Evolutionary conservation across 2,888 invertebrate genomes (phyloP).

Genomic region (Aspidiotus destructor): DNA sequence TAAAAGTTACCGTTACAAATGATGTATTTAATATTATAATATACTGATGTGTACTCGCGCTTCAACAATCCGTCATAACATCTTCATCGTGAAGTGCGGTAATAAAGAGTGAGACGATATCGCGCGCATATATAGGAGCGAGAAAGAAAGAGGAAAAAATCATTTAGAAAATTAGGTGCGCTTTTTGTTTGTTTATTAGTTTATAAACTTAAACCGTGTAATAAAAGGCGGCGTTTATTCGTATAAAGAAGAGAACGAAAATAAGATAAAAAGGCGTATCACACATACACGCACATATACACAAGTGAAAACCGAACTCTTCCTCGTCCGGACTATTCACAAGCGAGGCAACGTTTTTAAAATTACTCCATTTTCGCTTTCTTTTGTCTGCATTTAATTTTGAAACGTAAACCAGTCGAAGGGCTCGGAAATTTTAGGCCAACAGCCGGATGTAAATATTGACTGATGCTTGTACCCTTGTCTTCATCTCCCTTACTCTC

Average conservation of each 20-base stretch:
- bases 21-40: neutral
- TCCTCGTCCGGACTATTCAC: too few species aligned
- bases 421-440: conserved; percentile 26
- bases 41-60: neutral
- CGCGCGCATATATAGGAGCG: too few species aligned
- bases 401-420: conserved; percentile 29
- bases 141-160: neutral
- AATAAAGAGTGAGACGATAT: too few species aligned
- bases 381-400: conserved; percentile 25
- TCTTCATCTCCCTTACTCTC: conserved; percentile 5
- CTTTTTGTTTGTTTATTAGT: conserved; percentile 3
- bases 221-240: neutral
- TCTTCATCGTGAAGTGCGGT: neutral
- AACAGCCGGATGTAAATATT: conserved; percentile 31
- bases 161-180: neutral
- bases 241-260: conserved; percentile 1
- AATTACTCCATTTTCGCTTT: conserved; percentile 25
- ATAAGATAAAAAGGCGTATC: conserved; percentile 20
- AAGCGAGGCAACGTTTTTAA: conserved; percentile 11
- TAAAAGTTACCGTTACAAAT: too few species aligned
- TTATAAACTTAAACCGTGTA: neutral
- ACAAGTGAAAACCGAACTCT: too few species aligned
- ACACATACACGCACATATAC: neutral
- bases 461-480: conserved; percentile 32
- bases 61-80: neutral